A percentile compares a stretch with the other conserved stretches of the same genome.
Conservation (phyloP, 2,888 invertebrate genomes). For the Mythimna pallens region DNA sequence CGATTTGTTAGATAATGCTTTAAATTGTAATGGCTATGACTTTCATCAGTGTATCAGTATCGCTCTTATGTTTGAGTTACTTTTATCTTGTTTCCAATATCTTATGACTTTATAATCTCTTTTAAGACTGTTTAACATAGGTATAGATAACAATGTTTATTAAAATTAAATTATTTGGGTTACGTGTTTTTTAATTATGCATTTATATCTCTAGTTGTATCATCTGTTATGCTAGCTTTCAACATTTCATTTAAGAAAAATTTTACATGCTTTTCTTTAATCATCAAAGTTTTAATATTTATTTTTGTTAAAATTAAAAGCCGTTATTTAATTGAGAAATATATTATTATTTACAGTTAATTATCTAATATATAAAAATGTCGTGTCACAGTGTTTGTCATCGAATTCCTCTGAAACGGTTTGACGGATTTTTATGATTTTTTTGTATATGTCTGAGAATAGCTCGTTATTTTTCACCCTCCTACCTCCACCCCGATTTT, state of each 20-base stretch:
- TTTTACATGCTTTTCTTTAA: neutral
- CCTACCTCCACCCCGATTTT: too few relatives aligned
- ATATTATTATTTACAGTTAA: neutral
- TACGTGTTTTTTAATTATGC: constrained; percentile 11
- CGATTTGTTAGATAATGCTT: neutral
- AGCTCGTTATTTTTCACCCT: too few relatives aligned
- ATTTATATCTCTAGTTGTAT: constrained; percentile 18
- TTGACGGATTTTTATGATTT: too few relatives aligned
- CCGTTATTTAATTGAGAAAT: neutral
- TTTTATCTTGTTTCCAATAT: constrained; percentile 18
- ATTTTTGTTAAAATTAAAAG: neutral
- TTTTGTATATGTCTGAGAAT: too few relatives aligned
- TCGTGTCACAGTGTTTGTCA: too few relatives aligned
- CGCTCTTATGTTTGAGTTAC: neutral
- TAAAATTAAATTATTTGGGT: constrained; percentile 7
- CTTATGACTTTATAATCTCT: constrained; percentile 53
- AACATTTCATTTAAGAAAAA: neutral
- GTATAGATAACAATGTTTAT: constrained; percentile 31
- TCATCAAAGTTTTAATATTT: neutral
- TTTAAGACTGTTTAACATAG: constrained; percentile 27
- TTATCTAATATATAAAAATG: neutral
- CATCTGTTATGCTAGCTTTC: neutral
- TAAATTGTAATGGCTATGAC: too few relatives aligned
- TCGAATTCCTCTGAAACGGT: too few relatives aligned
- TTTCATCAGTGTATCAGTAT: neutral